These are phyloP conservation scores for Syngnathoides biaculeatus DNA, from an alignment of 2,113 vertebrate genomes.

Conservation along the genomic window DNA sequence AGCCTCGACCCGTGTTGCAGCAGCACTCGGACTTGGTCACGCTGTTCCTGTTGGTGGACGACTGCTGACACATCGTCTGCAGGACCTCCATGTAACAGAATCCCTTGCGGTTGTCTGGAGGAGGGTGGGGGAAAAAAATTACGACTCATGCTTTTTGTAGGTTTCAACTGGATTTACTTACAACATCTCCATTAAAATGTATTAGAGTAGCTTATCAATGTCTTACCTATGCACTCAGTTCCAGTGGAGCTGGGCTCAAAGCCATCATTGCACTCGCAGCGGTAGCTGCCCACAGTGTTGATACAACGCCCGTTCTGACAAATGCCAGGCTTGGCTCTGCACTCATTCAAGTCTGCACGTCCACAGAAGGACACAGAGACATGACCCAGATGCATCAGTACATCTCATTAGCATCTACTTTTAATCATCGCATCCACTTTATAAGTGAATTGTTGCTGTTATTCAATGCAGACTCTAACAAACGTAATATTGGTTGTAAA, in stretches of 20 bases:
- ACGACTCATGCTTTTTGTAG: not conserved
- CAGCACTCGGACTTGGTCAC: constrained; percentile 91
- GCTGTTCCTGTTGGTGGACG: constrained; percentile 80
- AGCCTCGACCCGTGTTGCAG: constrained; percentile 84
- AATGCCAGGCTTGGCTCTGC: constrained; percentile 80
- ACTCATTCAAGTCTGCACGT: constrained; percentile 86
- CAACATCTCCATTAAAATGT: not conserved
- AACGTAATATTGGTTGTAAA: no score
- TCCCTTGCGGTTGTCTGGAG: constrained; percentile 83
- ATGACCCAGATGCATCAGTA: not conserved
- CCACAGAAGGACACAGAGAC: not conserved
- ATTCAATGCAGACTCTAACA: no score
- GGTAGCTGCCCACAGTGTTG: constrained; percentile 87
- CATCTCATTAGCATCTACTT: not conserved
- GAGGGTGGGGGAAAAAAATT: not conserved
- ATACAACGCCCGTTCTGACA: constrained; percentile 87
- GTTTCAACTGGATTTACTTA: not conserved
- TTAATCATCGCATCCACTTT: no score
- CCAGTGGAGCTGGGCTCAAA: constrained; percentile 82
- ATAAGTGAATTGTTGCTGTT: no score
- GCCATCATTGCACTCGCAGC: constrained; percentile 86
- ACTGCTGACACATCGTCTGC: constrained; percentile 87
- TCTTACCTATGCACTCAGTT: constrained; percentile 87
- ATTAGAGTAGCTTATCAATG: not conserved
- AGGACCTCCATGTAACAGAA: constrained; percentile 88